Evolutionary conservation across 2,888 invertebrate species (phyloP).

Genomic region (Spodoptera picta): DNA sequence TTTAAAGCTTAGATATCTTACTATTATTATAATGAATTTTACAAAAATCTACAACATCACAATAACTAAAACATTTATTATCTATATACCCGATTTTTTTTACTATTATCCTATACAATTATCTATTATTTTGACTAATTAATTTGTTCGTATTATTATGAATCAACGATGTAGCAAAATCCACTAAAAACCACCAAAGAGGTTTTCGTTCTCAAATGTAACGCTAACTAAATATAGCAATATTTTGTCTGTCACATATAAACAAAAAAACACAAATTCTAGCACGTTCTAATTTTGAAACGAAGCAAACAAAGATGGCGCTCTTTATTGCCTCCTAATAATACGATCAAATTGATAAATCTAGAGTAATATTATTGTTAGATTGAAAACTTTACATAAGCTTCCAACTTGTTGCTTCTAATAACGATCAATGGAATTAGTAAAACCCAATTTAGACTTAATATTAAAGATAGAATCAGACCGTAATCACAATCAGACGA

Average conservation of each 20-base stretch:
- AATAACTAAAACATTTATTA: constrained; percentile 70
- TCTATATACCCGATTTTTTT: constrained; percentile 64
- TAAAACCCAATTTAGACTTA: neutral
- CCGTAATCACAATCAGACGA: too few species aligned
- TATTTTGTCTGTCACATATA: too few species aligned
- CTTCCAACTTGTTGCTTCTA: constrained; percentile 27
- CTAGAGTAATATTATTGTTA: constrained; percentile 26
- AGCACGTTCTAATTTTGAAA: constrained; percentile 1
- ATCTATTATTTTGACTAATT: constrained; percentile 40
- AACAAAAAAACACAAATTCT: too few species aligned
- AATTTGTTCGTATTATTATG: constrained; percentile 15
- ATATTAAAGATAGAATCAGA: neutral
- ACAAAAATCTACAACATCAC: constrained; percentile 79
- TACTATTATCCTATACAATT: constrained; percentile 53
- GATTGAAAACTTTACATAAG: constrained; percentile 51
- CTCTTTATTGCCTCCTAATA: constrained; percentile 6
- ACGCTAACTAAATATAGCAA: too few species aligned
- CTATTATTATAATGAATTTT: constrained; percentile 62
- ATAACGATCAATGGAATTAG: constrained; percentile 42
- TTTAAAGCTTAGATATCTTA: constrained; percentile 65
- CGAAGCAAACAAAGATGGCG: neutral
- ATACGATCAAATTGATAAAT: constrained; percentile 24
- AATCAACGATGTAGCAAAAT: constrained; percentile 3
- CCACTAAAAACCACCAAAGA: too few species aligned
- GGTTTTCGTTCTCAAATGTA: too few species aligned